phyloP scores from a whole-genome alignment of 2,888 invertebrate species.

The Platycheirus rosarum region DNA sequence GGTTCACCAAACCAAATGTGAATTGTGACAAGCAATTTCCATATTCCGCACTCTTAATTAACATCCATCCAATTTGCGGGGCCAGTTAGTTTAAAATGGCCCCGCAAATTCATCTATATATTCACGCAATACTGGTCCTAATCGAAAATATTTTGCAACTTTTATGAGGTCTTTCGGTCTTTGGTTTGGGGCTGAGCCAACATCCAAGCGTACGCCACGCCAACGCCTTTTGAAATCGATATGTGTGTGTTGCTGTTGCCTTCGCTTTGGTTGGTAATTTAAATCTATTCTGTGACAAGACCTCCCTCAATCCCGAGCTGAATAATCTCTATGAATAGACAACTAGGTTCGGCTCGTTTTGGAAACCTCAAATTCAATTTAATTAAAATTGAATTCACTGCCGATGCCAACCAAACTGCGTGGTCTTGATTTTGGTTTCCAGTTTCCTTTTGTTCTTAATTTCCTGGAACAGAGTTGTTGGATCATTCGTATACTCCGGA shows the following conservation, averaged over 20 bases:
- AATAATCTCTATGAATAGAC: conserved; percentile 20
- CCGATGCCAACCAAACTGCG: conserved; percentile 13
- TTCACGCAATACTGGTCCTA: background rate
- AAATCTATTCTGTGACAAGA: conserved; percentile 5
- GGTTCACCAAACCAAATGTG: no score
- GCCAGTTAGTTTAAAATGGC: background rate
- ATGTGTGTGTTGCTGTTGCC: conserved; percentile 9
- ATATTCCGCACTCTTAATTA: background rate
- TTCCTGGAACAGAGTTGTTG: conserved; percentile 27
- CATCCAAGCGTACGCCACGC: background rate
- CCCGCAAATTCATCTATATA: background rate
- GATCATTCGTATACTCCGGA: background rate
- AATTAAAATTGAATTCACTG: conserved; percentile 39
- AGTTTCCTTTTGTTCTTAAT: conserved; percentile 22
- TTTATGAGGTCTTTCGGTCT: conserved; percentile 13
- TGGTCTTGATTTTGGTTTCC: conserved; percentile 26
- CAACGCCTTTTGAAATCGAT: conserved; percentile 36
- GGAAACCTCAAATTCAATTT: conserved; percentile 35
- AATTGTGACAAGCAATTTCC: no score
- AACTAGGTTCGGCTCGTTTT: background rate
- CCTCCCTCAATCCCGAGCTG: conserved; percentile 12
- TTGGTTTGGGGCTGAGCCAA: conserved; percentile 3
- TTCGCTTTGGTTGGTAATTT: conserved; percentile 23
- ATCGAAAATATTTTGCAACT: conserved; percentile 19
- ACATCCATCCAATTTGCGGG: no score